A percentile compares a stretch with the other conserved stretches of the same genome.
phyloP scores from a whole-genome alignment of 2,113 vertebrate genomes.

The Xyliphius kryptos region DNA sequence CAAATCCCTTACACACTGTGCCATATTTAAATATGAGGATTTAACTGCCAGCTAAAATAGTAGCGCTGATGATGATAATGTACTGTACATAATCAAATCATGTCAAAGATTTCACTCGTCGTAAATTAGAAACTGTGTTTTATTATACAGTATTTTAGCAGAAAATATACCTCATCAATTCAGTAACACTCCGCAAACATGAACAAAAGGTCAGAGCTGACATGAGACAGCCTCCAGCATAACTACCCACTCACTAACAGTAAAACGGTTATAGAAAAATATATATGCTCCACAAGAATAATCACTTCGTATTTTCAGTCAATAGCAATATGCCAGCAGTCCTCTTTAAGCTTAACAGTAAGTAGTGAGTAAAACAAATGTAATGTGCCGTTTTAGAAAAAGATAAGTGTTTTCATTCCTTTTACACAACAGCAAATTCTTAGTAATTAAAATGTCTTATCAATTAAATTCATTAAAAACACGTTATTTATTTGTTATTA shows the following conservation, averaged over 20 bases:
- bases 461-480: neutral
- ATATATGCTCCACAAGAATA: constrained; percentile 31
- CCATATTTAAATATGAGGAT: too few species aligned
- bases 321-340: too few species aligned
- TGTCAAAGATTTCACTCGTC: neutral
- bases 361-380: constrained; percentile 4
- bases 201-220: constrained; percentile 21
- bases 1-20: neutral
- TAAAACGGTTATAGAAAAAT: constrained; percentile 31
- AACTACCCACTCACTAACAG: constrained; percentile 19
- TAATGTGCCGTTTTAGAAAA: constrained; percentile 11
- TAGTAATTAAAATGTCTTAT: neutral
- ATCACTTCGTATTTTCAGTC: constrained; percentile 20
- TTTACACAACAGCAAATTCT: neutral
- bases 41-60: neutral
- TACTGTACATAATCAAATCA: neutral
- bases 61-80: neutral
- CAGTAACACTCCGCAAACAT: constrained; percentile 12
- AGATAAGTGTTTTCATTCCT: constrained; percentile 15
- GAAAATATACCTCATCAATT: constrained; percentile 28
- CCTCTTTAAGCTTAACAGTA: too few species aligned
- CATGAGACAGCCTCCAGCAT: constrained; percentile 26
- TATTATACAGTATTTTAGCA: constrained; percentile 27
- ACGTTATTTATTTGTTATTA: neutral
- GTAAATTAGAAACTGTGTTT: constrained; percentile 25